A percentile compares a stretch with the other conserved stretches of the same genome.
phyloP scores from a whole-genome alignment of 2,113 vertebrate genomes.

The Apteryx mantelli region DNA sequence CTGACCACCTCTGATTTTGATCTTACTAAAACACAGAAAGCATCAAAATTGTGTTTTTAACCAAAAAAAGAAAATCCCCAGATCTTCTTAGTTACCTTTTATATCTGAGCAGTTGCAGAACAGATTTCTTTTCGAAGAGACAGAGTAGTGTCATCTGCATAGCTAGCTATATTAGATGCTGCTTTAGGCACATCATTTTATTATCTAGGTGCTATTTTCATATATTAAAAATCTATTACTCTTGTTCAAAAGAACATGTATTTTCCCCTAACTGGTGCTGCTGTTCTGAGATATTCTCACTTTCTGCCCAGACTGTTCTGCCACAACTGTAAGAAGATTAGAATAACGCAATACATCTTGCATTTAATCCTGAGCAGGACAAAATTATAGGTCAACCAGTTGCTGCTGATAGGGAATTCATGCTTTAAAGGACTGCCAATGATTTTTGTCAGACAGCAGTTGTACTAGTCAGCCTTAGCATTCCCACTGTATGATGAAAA shows the following conservation, averaged over 20 bases:
- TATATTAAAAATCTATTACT: not conserved
- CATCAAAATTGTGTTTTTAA: not conserved
- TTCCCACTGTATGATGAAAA: not conserved
- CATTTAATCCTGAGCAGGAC: not conserved
- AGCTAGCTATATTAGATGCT: not conserved
- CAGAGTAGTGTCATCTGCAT: not conserved
- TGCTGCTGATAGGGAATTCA: not conserved
- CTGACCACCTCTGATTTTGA: not conserved
- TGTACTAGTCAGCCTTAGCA: not conserved
- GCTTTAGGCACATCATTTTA: not conserved
- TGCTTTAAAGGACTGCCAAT: not conserved
- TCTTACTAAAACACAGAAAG: not conserved
- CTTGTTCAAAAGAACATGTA: not conserved
- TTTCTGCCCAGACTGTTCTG: not conserved
- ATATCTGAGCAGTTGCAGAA: not conserved
- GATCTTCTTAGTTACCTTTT: not conserved
- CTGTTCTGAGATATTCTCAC: not conserved
- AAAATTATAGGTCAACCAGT: not conserved
- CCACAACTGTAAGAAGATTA: not conserved
- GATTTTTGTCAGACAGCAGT: not conserved
- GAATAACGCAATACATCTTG: not conserved
- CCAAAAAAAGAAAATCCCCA: not conserved
- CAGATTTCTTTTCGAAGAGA: not conserved
- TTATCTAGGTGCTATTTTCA: not conserved
- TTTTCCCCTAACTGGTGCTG: not conserved